Base-by-base conservation (phyloP, 2,888 invertebrate genomes). In the Parnassius orleans region DNA sequence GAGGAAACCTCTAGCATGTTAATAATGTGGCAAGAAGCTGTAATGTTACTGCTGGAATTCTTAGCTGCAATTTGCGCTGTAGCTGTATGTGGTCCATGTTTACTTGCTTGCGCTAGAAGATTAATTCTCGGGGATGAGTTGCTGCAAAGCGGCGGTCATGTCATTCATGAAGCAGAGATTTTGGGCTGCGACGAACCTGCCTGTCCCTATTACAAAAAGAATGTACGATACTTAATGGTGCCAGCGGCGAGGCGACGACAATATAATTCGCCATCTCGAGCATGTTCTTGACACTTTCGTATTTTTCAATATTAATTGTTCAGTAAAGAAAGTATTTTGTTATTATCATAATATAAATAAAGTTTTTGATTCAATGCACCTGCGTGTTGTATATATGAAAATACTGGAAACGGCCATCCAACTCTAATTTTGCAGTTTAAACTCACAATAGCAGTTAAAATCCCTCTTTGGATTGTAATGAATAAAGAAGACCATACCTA, bases 141-240 rank as follows among this genome's bases (percentile, higher is more conserved):
- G 46, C 67, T 88, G 53, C 79, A 75, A 47, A 69, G 76, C 52
- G 79, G 79, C 2, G 80, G 77, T 0, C 71, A 73, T 10, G 65
- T 65, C 0, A 53, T 86, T 43, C 82, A 75, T 12, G 83, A 88
- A 66, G 86, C 88, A 0, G 87, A 87, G 43, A 81, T 89, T 2
- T 66, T 83, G 11, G 90, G 90, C 19, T 90, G 90, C 67, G 90
- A 90, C 61, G 90, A 90, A 66, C 90, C 90, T 3, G 80, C 83
- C 10, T 90, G 90, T 57, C 90, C 90, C 0, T 90, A 90, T 65
- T 90, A 90, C 79, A 89, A 88, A 71, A 87, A 87, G 67, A 90
- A 89, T 65, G 66, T 83, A 10, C 76, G 77, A 46, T 87, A 84
- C 60, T 80, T 90, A 15, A 83, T 89, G 86, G 79, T 90, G n/a